Evolutionary conservation across 2,888 invertebrate genomes (phyloP), one percentile per base, ranked within the genome.

Genomic region (Nudaria mundana): DNA sequence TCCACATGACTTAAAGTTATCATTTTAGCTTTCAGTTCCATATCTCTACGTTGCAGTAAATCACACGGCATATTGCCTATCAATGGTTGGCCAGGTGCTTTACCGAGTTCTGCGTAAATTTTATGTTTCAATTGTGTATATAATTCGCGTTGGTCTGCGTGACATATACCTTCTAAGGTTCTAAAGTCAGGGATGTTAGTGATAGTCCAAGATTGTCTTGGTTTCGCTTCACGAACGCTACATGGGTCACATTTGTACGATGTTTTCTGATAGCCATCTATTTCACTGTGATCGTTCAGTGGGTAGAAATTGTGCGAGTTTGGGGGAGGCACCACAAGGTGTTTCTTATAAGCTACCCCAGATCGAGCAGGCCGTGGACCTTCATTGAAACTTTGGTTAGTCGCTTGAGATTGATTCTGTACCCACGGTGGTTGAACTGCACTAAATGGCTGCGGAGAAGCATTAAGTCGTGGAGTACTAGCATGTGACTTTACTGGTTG

Each of bases 161-260:
- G 83, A 44, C 84, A 85, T 70, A 84, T 77, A 4, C 77, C 74
- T 62, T 88, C 88, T 14, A 86, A 62, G 37, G 76, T 66, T 39
- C 88, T 66, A 57, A 84, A 83, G 48, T 86, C 88, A 7, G 86
- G 76, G 15, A 84, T 72, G 44, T 85, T 88, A 8, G 85, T 85
- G 8, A 88, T 88, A 22, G 88, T 88, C 88, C 88, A 88, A n/a
- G 88, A 88, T 46, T 88, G 88, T 3, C 88, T 75, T 13, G 85
- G 81, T 44, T 88, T 88, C 5, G 87, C 56, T 68, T 88, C 88
- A 4, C 87, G 79, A 7, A 79, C 63, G 33, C 60, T 75, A 38
- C 82, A 82, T 0, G 84, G 80, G 42, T 88, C 88, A 56, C 77
- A 85, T 65, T 87, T 87, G 42, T 81, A 85, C 31, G 76, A 72